A percentile compares a stretch with the other conserved stretches of the same genome.
These are phyloP conservation scores for Acanthis flammea DNA, from an alignment of 2,797 vertebrate species.

Conservation along the genomic window DNA sequence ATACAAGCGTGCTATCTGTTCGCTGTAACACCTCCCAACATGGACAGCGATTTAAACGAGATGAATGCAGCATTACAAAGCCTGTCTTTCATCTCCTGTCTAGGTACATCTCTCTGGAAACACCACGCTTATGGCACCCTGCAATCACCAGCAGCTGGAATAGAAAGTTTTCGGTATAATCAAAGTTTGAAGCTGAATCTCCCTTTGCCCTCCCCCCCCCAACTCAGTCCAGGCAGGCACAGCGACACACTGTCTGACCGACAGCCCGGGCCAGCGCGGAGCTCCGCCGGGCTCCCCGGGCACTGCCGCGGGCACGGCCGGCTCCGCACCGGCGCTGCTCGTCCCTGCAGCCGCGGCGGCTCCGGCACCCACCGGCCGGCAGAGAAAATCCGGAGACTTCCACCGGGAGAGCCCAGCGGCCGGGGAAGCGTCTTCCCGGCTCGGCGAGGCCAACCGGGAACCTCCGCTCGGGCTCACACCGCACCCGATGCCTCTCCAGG, in stretches of 20 bases:
- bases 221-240: neutral
- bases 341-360: neutral
- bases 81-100: neutral
- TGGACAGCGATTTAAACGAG: neutral
- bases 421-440: neutral
- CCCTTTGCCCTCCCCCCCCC: fast-evolving
- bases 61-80: neutral
- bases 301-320: neutral
- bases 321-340: neutral
- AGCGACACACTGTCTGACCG: fast-evolving
- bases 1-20: neutral
- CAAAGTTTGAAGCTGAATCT: neutral
- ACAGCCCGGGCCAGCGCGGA: fast-evolving
- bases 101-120: neutral
- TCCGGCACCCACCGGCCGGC: neutral
- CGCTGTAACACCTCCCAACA: neutral
- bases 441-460: neutral
- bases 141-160: neutral
- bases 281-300: neutral
- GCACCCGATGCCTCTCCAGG: neutral
- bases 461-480: neutral
- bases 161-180: neutral
- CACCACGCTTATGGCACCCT: neutral
- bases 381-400: neutral
- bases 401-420: neutral